phyloP scores from a whole-genome alignment of 2,113 vertebrate species.

The Pluvianellus socialis region DNA sequence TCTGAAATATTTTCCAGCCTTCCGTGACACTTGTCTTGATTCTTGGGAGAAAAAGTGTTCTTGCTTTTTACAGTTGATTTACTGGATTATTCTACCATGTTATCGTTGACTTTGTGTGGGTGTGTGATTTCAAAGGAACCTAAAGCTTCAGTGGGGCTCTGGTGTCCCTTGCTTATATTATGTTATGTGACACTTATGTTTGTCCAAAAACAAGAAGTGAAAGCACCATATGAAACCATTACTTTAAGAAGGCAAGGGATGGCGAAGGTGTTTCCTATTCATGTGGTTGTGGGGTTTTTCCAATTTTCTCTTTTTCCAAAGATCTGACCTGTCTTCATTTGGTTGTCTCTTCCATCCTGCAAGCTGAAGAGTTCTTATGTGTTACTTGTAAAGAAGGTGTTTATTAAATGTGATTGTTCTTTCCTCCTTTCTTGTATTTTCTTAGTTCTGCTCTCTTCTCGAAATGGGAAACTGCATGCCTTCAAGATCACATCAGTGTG shows the following conservation, averaged over 20 bases:
- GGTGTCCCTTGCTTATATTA: background rate
- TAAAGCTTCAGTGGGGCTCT: background rate
- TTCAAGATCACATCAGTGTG: background rate
- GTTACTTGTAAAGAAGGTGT: background rate
- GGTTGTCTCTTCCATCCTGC: background rate
- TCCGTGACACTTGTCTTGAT: background rate
- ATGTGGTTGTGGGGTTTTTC: background rate
- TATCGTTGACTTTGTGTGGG: background rate
- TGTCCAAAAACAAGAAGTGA: background rate
- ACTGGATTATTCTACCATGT: background rate
- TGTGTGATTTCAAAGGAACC: background rate
- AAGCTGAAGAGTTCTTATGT: background rate
- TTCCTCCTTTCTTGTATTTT: background rate
- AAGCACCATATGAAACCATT: background rate
- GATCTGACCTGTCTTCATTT: background rate
- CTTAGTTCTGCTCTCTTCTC: background rate
- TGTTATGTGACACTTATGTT: background rate
- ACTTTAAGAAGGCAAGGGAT: background rate
- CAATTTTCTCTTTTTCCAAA: background rate
- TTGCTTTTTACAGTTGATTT: background rate
- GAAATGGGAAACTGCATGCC: background rate
- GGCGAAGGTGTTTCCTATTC: background rate
- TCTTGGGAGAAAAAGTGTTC: background rate
- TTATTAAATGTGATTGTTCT: background rate
- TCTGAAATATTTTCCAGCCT: background rate